A percentile compares a stretch with the other conserved stretches of the same genome.
Evolutionary conservation across 1,140 invertebrate species (phyloP).

Genomic region (Spodoptera frugiperda): DNA sequence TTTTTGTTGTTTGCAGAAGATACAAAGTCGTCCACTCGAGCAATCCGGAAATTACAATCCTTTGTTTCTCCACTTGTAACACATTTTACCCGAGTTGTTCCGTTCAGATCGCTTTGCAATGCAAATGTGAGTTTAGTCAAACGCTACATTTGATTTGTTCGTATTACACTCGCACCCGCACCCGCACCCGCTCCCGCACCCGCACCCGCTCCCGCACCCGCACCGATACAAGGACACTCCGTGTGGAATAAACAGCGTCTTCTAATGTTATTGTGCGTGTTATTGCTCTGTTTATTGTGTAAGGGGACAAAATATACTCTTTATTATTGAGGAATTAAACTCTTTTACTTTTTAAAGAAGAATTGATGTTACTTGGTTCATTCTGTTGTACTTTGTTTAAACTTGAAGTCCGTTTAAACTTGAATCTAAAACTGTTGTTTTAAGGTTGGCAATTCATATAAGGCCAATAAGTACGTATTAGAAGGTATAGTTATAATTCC

Average conservation of each 20-base stretch:
- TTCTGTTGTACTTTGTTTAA: too few species aligned
- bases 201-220: neutral
- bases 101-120: conserved; percentile 31
- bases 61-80: conserved; percentile 34
- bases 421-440: too few species aligned
- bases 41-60: conserved; percentile 23
- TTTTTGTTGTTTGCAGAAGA: conserved; percentile 11
- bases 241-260: conserved; percentile 14
- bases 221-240: conserved; percentile 25
- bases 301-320: neutral
- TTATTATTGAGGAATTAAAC: conserved; percentile 12
- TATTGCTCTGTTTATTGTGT: conserved; percentile 9
- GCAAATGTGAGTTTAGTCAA: conserved; percentile 34
- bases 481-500: neutral
- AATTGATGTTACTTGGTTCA: neutral
- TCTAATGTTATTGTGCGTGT: conserved; percentile 34
- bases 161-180: neutral
- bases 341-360: neutral
- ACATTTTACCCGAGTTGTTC: conserved; percentile 29
- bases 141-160: conserved; percentile 42
- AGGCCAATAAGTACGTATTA: neutral
- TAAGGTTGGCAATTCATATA: neutral
- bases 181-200: neutral
- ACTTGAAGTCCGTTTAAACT: too few species aligned
- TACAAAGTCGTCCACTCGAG: neutral